A percentile compares a stretch with the other conserved stretches of the same genome.
Evolutionary conservation across 1,140 invertebrate species (phyloP).

Genomic region (Eubasilissa regina): DNA sequence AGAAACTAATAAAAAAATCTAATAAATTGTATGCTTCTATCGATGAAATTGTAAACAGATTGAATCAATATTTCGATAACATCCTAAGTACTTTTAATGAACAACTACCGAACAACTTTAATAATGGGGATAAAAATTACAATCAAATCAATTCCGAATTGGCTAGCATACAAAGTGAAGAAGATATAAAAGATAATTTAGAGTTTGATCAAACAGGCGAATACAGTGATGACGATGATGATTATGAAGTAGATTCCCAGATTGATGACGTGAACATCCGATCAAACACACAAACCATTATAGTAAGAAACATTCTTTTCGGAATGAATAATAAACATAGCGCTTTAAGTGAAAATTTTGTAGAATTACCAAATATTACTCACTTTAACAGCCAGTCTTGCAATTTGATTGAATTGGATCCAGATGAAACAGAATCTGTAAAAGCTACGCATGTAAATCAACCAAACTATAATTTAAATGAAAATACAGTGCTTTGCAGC

Average conservation of each 20-base stretch:
- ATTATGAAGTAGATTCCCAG: not conserved
- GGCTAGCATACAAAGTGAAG: not conserved
- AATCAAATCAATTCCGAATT: no score
- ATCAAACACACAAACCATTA: not conserved
- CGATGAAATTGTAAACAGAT: constrained; percentile 13
- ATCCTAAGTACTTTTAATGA: not conserved
- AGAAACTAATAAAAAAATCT: not conserved
- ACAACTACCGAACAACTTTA: not conserved
- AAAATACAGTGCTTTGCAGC: no score
- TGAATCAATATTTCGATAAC: not conserved
- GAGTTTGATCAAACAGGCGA: not conserved
- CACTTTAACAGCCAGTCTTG: no score
- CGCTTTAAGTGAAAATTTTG: no score
- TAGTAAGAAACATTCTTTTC: no score
- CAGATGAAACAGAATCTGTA: no score
- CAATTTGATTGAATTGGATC: no score
- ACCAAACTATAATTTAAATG: no score
- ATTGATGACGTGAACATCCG: not conserved
- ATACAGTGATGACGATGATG: not conserved
- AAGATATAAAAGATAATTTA: not conserved
- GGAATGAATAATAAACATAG: no score
- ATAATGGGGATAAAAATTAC: not conserved
- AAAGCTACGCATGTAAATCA: no score
- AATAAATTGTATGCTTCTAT: constrained; percentile 7
- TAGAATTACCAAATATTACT: no score